Conservation (phyloP, 2,113 vertebrate species). For the Syngnathus floridae region DNA sequence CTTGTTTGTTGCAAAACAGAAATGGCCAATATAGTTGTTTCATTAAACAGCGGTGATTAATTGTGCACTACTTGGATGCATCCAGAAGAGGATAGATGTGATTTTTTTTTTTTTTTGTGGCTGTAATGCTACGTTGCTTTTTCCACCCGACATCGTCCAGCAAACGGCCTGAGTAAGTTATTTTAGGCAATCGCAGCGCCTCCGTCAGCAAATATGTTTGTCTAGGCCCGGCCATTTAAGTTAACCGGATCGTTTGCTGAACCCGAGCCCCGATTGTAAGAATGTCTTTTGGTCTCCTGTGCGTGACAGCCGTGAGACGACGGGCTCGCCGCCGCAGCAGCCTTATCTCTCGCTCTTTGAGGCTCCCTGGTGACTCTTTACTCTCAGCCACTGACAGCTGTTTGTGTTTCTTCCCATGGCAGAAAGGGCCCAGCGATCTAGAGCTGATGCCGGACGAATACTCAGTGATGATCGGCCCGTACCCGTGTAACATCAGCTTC, state of each 20-base stretch:
- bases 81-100: too few species aligned
- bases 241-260: slow-evolving; percentile 49
- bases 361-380: slow-evolving; percentile 15
- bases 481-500: slow-evolving; percentile 90
- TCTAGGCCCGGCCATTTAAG: slow-evolving; percentile 30
- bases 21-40: too few species aligned
- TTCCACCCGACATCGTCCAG: slow-evolving; percentile 22
- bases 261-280: slow-evolving; percentile 45
- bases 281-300: slow-evolving; percentile 30
- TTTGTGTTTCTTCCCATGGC: slow-evolving; percentile 51
- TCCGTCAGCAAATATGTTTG: slow-evolving; percentile 56
- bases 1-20: too few species aligned
- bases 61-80: too few species aligned
- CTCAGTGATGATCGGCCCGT: slow-evolving; percentile 86
- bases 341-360: slow-evolving; percentile 24
- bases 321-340: neutral
- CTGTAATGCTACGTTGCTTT: neutral
- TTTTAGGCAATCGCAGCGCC: slow-evolving; percentile 40
- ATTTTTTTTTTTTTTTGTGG: too few species aligned
- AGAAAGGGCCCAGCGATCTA: slow-evolving; percentile 90
- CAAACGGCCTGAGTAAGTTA: slow-evolving; percentile 53
- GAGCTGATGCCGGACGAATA: slow-evolving; percentile 86
- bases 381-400: slow-evolving; percentile 20
- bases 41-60: too few species aligned
- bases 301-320: slow-evolving; percentile 18